Evolutionary conservation across 35 echinoderm and acorn worm species (phyloP), one percentile per base, ranked within the genome.

Genomic region (Lytechinus pictus): DNA sequence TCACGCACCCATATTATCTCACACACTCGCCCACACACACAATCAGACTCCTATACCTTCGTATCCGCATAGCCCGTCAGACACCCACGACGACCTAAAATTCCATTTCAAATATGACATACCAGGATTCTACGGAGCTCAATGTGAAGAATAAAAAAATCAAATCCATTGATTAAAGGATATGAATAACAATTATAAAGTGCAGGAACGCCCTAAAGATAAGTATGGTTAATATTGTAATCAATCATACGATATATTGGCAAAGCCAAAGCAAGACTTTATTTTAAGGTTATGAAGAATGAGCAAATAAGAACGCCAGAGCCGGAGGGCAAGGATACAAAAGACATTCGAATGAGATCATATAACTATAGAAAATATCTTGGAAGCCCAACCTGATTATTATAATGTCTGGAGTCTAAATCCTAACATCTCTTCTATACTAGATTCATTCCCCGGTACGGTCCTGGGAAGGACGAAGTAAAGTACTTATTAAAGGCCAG

Each of bases 21-120:
- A 87, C 16, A 87, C 86, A 88, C 86, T n/a, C 86, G 27, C 86
- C n/a, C 86, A 12, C 86, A 88, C 86, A 19, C 86, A 88, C 86
- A 88, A 16, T 28, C 19, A 27, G 5, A 44, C 33, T 44, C 33
- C 0, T 44, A 87, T n/a, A 87, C 86, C n/a, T n/a, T 8, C 86
- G 24, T 8, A 87, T 21, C 8, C 86, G 24, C 86, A 87, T 12
- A 90, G 52, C 88, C 10, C n/a, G 52, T 54, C 14, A 5, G 4
- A 19, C 88, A 52, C 88, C 4, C 28, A 90, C 88, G 52, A 24
- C n/a, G 21, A 79, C 66, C 14, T 79, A 79, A 79, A 79, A 24
- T 27, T 79, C 21, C 66, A 24, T 4, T 79, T 19, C 16, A 79
- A 79, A 79, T 44, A 44, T 44, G 33, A 79, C 1, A n/a, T 79